A percentile compares a stretch with the other conserved stretches of the same genome.
phyloP scores from a whole-genome alignment of 2,113 vertebrate species.

The Onychorhynchus coronatus region DNA sequence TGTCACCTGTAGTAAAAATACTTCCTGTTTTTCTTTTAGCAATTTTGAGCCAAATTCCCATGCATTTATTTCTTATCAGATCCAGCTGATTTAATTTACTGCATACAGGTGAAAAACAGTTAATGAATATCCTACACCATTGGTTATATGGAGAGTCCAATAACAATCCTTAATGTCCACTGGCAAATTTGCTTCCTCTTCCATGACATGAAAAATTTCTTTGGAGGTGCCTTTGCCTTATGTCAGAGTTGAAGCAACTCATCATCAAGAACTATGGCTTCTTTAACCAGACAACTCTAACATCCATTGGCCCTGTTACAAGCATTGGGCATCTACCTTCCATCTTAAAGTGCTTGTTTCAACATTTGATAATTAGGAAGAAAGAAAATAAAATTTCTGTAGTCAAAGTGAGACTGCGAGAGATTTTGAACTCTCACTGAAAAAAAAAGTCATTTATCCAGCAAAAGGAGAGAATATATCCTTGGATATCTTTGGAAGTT shows the following conservation, averaged over 20 bases:
- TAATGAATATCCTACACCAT: slow-evolving; percentile 62
- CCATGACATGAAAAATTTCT: slow-evolving; percentile 68
- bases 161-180: slow-evolving; percentile 48
- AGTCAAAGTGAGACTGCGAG: background rate
- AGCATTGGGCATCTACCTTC: slow-evolving; percentile 21
- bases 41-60: slow-evolving; percentile 3
- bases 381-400: slow-evolving; percentile 9
- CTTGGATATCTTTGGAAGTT: background rate
- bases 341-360: slow-evolving; percentile 23
- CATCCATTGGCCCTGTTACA: slow-evolving; percentile 47
- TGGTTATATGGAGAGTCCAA: slow-evolving; percentile 58
- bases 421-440: background rate
- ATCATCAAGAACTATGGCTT: slow-evolving; percentile 50
- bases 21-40: background rate
- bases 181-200: slow-evolving; percentile 56
- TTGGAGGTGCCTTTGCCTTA: slow-evolving; percentile 56
- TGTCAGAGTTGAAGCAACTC: slow-evolving; percentile 42
- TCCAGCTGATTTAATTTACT: background rate
- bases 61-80: slow-evolving; percentile 21
- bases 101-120: slow-evolving; percentile 19
- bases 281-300: slow-evolving; percentile 60
- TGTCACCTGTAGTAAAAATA: background rate
- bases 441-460: background rate
- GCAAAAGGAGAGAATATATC: background rate
- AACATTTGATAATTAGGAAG: slow-evolving; percentile 39